Evolutionary conservation across 2,113 vertebrate species (phyloP).

Genomic region (Gavia stellata): DNA sequence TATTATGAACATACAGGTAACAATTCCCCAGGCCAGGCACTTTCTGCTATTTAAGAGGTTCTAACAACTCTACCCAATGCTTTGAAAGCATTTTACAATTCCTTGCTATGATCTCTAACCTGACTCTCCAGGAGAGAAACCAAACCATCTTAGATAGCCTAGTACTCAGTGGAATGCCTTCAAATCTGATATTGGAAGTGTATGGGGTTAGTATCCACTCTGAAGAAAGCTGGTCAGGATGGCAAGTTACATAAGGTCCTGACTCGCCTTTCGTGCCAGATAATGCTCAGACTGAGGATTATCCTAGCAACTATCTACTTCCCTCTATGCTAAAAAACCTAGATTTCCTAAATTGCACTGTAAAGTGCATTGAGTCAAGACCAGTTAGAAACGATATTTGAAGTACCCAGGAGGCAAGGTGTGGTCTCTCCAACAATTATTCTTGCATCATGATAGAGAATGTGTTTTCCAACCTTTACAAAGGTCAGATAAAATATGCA

Average conservation of each 20-base stretch:
- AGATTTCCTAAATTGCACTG: not conserved
- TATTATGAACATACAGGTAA: not conserved
- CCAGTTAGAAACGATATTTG: not conserved
- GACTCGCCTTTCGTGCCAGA: not conserved
- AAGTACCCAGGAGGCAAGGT: not conserved
- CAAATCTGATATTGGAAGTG: not conserved
- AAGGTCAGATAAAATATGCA: slow-evolving; percentile 53
- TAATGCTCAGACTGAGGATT: not conserved
- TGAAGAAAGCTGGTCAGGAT: not conserved
- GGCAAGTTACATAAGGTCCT: not conserved
- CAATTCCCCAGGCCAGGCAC: not conserved
- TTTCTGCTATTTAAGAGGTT: not conserved
- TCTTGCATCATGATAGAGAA: not conserved
- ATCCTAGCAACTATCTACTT: not conserved
- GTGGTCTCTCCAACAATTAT: not conserved
- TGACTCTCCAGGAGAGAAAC: not conserved
- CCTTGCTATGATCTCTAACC: not conserved
- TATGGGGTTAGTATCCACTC: not conserved
- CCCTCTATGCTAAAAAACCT: not conserved
- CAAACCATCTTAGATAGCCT: not conserved
- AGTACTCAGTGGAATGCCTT: not conserved
- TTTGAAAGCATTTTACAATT: not conserved
- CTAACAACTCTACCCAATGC: not conserved
- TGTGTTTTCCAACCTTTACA: slow-evolving; percentile 20
- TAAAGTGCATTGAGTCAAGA: not conserved